Evolutionary conservation across 2,888 invertebrate genomes (phyloP), one percentile per base, ranked within the genome.

Genomic region (Acholoe squamosa): DNA sequence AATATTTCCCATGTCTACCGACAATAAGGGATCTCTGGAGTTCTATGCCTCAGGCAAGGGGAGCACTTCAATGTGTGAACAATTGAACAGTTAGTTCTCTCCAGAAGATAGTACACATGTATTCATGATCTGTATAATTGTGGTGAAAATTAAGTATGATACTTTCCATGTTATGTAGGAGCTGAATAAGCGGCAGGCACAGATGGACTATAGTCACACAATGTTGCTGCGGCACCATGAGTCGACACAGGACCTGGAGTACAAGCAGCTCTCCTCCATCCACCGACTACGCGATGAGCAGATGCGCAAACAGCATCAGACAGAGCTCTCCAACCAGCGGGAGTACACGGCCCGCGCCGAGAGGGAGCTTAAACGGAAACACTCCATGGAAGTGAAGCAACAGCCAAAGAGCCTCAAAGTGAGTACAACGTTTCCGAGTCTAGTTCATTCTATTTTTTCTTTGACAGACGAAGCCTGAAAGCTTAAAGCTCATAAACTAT

Each of bases 351-450:
- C 97, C 95, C 97, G 99, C 92, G 98, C 98, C 19, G 98, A 99
- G 95, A 97, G 98, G 92, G 99, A 99, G 95, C 97, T 99, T 94
- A 97, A 98, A 94, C 99, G 99, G 96, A 99, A 99, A 95, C 99
- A 99, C 96, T 98, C 99, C 91, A 96, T 99, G 93, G 99, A 99
- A 96, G 97, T 99, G 94, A 98, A 99, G 95, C 99, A 99, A 96
- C 99, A 99, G 96, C 99, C 99, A 91, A 99, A 99, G 96, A 99
- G 99, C 96, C 97, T 99, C 94, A 99, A 99, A 97, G 98, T 98
- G 96, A 71, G 67, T 89, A 25, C 76, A 43, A 43, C 43, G 5
- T 43, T 43, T 43, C 43, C 10, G 43, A 10, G 3, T 43, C 10
- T 43, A 43, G 43, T n/a, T n/a, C n/a, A n/a, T n/a, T n/a, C n/a